Conservation (phyloP, 2,888 invertebrate genomes). For the Eustalomyia histrio region DNA sequence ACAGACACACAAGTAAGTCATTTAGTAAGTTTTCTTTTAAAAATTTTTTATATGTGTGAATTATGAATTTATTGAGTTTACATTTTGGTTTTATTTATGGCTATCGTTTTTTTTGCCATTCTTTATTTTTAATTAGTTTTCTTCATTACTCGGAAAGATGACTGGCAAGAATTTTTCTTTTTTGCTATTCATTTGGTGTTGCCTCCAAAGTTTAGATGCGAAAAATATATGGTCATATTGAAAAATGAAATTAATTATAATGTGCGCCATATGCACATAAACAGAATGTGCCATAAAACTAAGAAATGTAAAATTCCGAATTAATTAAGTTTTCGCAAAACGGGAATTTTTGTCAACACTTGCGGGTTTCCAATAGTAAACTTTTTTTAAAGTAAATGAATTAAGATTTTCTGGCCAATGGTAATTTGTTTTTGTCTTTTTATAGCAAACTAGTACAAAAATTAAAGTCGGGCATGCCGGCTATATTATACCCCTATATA, state of each 20-base stretch:
- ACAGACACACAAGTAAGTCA: too few relatives aligned
- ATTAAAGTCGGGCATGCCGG: too few relatives aligned
- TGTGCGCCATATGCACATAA: conserved; percentile 72
- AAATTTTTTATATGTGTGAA: neutral
- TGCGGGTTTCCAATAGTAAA: too few relatives aligned
- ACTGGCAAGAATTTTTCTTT: too few relatives aligned
- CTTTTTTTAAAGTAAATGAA: too few relatives aligned
- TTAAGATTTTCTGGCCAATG: too few relatives aligned
- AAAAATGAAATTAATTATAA: conserved; percentile 77
- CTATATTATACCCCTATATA: too few relatives aligned
- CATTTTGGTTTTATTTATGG: conserved; percentile 26
- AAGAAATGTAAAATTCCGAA: neutral
- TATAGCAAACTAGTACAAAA: too few relatives aligned
- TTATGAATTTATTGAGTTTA: conserved; percentile 33
- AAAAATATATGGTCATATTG: conserved; percentile 68
- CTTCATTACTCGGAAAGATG: too few relatives aligned
- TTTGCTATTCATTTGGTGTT: conserved; percentile 4
- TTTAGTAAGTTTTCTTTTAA: neutral
- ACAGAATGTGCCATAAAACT: conserved; percentile 20
- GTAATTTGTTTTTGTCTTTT: too few relatives aligned
- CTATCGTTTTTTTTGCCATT: conserved; percentile 22
- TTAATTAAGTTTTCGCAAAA: too few relatives aligned
- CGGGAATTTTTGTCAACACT: too few relatives aligned
- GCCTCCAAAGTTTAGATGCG: conserved; percentile 30
- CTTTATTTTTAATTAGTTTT: conserved; percentile 52